These are phyloP conservation scores for Heliconius hewitsoni DNA, from an alignment of 1,140 invertebrate species.

Conservation along the genomic window DNA sequence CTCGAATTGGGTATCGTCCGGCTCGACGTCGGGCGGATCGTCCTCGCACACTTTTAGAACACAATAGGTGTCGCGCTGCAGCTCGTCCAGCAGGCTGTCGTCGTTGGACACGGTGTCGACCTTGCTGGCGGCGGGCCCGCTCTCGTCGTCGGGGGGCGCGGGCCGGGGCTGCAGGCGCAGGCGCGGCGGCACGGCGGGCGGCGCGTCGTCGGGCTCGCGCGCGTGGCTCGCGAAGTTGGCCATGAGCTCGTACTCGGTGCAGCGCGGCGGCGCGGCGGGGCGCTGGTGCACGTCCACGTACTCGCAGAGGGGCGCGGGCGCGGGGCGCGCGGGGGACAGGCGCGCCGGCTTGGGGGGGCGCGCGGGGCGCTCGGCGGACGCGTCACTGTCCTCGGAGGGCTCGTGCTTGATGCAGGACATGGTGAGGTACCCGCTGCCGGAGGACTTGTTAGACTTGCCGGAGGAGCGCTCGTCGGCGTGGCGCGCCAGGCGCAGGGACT, in stretches of 20 bases:
- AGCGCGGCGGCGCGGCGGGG: conserved; percentile 48
- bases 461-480: conserved; percentile 69
- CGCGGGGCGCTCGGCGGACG: conserved; percentile 57
- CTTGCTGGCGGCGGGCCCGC: conserved; percentile 46
- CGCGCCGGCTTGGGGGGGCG: conserved; percentile 67
- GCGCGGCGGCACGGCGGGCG: conserved; percentile 74
- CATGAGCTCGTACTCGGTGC: conserved; percentile 77
- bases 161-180: conserved; percentile 48
- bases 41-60: conserved; percentile 71
- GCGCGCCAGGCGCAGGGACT: conserved; percentile 64
- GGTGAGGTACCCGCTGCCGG: conserved; percentile 71
- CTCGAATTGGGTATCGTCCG: conserved; percentile 34
- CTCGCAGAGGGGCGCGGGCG: conserved; percentile 53
- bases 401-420: conserved; percentile 75
- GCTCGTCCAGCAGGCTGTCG: conserved; percentile 70
- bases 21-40: conserved; percentile 49
- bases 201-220: conserved; percentile 53
- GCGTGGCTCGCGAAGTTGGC: conserved; percentile 69
- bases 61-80: conserved; percentile 68
- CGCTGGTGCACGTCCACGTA: conserved; percentile 62
- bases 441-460: conserved; percentile 66
- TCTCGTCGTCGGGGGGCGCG: conserved; percentile 13
- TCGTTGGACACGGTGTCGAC: conserved; percentile 60
- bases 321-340: conserved; percentile 53
- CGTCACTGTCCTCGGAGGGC: conserved; percentile 68